Base-by-base conservation (phyloP, 2,797 vertebrate genomes). In the Phrynocephalus vlangalii region DNA sequence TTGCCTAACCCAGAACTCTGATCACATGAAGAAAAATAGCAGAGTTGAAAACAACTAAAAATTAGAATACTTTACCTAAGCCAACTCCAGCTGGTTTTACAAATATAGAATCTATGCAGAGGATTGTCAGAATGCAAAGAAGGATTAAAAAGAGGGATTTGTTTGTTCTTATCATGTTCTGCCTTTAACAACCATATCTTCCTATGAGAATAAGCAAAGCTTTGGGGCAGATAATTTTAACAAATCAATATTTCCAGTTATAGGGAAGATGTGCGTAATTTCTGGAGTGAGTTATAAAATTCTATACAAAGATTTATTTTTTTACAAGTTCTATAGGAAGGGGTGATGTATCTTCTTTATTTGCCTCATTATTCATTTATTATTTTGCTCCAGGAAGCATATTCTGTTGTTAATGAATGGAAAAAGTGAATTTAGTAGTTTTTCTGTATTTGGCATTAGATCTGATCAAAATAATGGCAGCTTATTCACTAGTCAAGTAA, bases 401-500 rank as follows among this genome's bases (percentile, higher is more conserved):
- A 38, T 93, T 86, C 68, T 38, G 67, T n/a, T 48, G 0, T 0
- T 76, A 81, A 22, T 0, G 33, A 28, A 33, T 20, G 24, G 83
- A 68, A 1, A 38, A 82, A 82, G 50, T 11, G 89, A 60, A 63
- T n/a, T 48, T 50, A 86, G 83, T 71, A 63, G 60, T 7, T 20
- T 50, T 0, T 0, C 26, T 84, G 18, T 33, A 1, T 87, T 81
- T 78, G 73, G 60, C 26, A 68, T 89, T 87, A 75, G 28, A 11
- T 71, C 13, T 73, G 11, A 66, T 90, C 84, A 60, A 70, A 38
- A 85, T 80, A 87, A 71, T 3, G 81, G 56, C 66, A 56, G n/a
- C 52, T 33, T 88, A 83, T 18, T 44, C 26, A 77, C 79, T 84
- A 85, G 66, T 44, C 88, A 28, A 63, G n/a, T 87, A 88, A 85